Conservation (phyloP, 2,888 invertebrate species). For the Subacronicta megacephala region DNA sequence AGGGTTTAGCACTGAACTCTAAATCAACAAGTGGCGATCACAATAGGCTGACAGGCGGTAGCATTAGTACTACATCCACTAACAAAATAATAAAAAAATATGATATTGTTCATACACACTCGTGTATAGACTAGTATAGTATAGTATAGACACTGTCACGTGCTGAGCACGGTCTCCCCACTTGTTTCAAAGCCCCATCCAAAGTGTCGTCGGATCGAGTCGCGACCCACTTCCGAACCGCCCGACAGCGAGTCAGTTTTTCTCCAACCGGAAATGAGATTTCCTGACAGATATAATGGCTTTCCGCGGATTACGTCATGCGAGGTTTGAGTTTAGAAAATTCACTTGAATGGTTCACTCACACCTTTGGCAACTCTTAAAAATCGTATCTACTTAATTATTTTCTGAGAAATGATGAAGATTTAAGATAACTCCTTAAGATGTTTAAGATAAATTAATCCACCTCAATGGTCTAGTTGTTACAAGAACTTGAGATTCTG, state of each 20-base stretch:
- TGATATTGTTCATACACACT: no score
- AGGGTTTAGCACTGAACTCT: no score
- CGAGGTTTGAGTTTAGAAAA: conserved; percentile 72
- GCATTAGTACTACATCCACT: no score
- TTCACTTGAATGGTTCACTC: conserved; percentile 69
- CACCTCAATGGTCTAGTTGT: no score
- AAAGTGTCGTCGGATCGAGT: conserved; percentile 58
- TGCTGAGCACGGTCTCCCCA: conserved; percentile 17
- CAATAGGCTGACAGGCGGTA: no score
- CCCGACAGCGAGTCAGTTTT: conserved; percentile 76
- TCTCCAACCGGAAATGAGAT: conserved; percentile 86
- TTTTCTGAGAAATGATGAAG: conserved; percentile 11
- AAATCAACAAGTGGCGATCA: no score
- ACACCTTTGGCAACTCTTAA: conserved; percentile 36
- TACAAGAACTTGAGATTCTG: no score
- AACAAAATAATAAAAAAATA: no score
- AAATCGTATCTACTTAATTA: conserved; percentile 17
- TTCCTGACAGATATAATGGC: conserved; percentile 85
- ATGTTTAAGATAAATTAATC: no score
- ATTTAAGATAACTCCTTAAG: conserved; percentile 6
- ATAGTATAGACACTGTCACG: not conserved
- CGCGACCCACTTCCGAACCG: conserved; percentile 76
- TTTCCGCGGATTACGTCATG: conserved; percentile 81
- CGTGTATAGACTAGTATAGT: no score
- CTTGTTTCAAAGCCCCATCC: conserved; percentile 40